A percentile compares a stretch with the other conserved stretches of the same genome.
These are phyloP conservation scores for Ptilodon capucinus DNA, from an alignment of 2,888 invertebrate genomes.

Conservation along the genomic window DNA sequence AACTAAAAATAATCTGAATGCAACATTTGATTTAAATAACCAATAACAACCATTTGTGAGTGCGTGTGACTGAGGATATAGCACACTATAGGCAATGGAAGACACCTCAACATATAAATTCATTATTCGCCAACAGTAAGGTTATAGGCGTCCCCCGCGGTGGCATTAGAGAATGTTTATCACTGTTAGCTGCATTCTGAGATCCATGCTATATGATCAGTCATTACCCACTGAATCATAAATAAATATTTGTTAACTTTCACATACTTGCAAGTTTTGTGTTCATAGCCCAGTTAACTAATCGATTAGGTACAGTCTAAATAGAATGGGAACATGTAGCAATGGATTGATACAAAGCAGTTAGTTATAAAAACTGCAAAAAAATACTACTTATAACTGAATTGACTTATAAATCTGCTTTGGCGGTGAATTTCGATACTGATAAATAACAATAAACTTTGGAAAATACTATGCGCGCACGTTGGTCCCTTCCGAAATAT, in stretches of 20 bases:
- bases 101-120: slow-evolving; percentile 39
- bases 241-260: slow-evolving; percentile 64
- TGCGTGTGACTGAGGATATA: slow-evolving; percentile 72
- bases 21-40: slow-evolving; percentile 74
- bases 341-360: slow-evolving; percentile 56
- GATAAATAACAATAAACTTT: slow-evolving; percentile 40
- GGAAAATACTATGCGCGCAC: slow-evolving; percentile 54
- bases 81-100: slow-evolving; percentile 63
- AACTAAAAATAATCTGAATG: slow-evolving; percentile 79
- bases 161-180: slow-evolving; percentile 55
- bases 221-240: slow-evolving; percentile 74
- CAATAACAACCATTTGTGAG: slow-evolving; percentile 78
- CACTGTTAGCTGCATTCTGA: slow-evolving; percentile 78
- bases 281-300: slow-evolving; percentile 70
- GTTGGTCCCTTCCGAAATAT: slow-evolving; percentile 79
- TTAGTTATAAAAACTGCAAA: slow-evolving; percentile 63
- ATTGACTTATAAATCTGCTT: slow-evolving; percentile 32
- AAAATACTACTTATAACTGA: slow-evolving; percentile 43
- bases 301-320: slow-evolving; percentile 56
- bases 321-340: slow-evolving; percentile 47
- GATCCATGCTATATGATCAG: slow-evolving; percentile 80
- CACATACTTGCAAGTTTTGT: slow-evolving; percentile 58
- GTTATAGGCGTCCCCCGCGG: slow-evolving; percentile 41
- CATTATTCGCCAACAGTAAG: slow-evolving; percentile 33
- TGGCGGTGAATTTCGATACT: slow-evolving; percentile 45